Evolutionary conservation across 2,113 vertebrate species (phyloP), one percentile per base, ranked within the genome.

Genomic region (Trogon surrucura): DNA sequence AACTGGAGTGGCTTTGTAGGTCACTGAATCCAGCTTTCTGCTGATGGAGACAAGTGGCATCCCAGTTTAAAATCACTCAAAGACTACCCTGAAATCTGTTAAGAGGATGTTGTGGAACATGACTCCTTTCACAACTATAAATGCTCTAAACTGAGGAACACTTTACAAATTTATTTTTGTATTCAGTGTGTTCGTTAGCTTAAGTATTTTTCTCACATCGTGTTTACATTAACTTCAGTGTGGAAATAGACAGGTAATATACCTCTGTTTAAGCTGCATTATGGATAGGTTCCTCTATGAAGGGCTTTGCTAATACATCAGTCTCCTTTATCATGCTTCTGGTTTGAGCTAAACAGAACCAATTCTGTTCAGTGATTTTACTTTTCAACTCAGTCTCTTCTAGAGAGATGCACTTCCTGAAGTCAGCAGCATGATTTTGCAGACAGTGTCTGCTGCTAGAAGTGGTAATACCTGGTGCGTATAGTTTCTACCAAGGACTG

Each of bases 1-100:
- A 20, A 60, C 22, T 41, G 13, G 10, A 61, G 5, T 0, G 0
- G 9, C 8, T 56, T 50, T 89, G 17, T 30, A 23, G 6, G 12
- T 44, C 1, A 0, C 12, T 45, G 47, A 77, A 77, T 54, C 27
- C 19, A n/a, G 36, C 36, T 64, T 80, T 77, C 47, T 83, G 45
- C 26, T 77, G 7, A 44, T 60, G 13, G 74, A 74, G 20, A 64
- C 12, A 78, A 64, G 29, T 22, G 19, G 2, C 10, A 75, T 60
- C 48, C 8, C 13, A 18, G 2, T 57, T 60, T 48, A 95, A 96
- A 72, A 67, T 72, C 20, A 13, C 20, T 72, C 30, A 79, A 57
- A 72, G 32, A 20, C 45, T 60, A 45, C 25, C 53, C 32, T 65
- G 50, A 87, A 87, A 48, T 67, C 34, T 61, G 47, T 11, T 29